A percentile compares a stretch with the other conserved stretches of the same genome.
These are phyloP conservation scores for Leptoteleia sp. DNA, from an alignment of 1,140 invertebrate species.

Conservation along the genomic window DNA sequence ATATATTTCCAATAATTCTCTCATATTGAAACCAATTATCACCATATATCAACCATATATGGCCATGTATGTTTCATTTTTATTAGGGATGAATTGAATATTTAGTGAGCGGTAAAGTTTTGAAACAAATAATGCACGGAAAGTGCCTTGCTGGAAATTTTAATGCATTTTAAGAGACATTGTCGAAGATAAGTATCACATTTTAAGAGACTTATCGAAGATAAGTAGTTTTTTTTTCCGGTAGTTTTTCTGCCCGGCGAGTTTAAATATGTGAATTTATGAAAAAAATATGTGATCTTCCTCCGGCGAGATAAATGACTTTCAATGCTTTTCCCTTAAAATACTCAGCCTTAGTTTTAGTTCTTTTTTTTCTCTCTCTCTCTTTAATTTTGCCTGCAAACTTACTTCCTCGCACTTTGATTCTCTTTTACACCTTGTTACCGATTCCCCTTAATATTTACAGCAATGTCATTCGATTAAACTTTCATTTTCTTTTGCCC, in stretches of 20 bases:
- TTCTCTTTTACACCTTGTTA: background rate
- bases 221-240: slow-evolving; percentile 11
- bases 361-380: no score
- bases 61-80: slow-evolving; percentile 2
- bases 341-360: slow-evolving; percentile 5
- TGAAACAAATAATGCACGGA: slow-evolving; percentile 29
- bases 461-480: slow-evolving; percentile 1
- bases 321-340: slow-evolving; percentile 3
- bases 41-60: no score
- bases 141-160: slow-evolving; percentile 7
- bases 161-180: slow-evolving; percentile 30
- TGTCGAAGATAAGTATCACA: slow-evolving; percentile 1
- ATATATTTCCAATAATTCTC: no score
- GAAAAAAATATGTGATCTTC: slow-evolving; percentile 31
- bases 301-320: slow-evolving; percentile 4
- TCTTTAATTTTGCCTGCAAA: slow-evolving; percentile 11
- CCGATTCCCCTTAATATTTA: slow-evolving; percentile 10
- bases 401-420: slow-evolving; percentile 7
- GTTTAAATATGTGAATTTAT: slow-evolving; percentile 36
- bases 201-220: no score
- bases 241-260: background rate
- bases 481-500: no score
- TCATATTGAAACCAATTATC: no score
- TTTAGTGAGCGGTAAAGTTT: slow-evolving; percentile 11
- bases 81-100: no score